Evolutionary conservation across 2,797 vertebrate genomes (phyloP), one percentile per base, ranked within the genome.

Genomic region (Choloepus didactylus): DNA sequence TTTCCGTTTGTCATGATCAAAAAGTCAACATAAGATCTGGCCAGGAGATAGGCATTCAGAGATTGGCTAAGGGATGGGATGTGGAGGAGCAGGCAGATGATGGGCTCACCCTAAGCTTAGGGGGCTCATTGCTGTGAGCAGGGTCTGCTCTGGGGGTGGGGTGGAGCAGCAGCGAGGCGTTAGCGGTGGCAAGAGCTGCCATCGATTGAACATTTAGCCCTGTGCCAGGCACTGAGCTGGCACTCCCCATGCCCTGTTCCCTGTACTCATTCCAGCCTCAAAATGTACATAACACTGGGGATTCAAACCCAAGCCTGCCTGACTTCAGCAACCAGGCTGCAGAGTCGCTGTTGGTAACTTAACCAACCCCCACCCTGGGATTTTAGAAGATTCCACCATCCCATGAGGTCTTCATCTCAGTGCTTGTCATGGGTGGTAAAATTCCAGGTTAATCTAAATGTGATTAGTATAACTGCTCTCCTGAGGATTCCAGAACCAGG

Each of bases 331-430:
- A 15, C 66, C 31, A 67, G 54, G n/a, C 54, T 76, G 25, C 72
- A n/a, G 73, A 49, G 2, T 41, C 27, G 27, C 38, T 12, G 19
- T 7, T 59, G 7, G 54, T 51, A 16, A 44, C 14, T 1, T 5
- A 19, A 73, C 21, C 11, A 1, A 2, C 1, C 38, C n/a, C 1
- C 3, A n/a, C 1, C 21, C 12, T 51, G 64, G 60, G 44, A 59
- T 41, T 14, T 27, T 5, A 10, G 72, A 93, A n/a, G 51, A 38
- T 25, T 77, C 23, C 21, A 15, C 35, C 3, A 0, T 51, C 41
- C 15, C 15, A 1, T 21, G 59, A 16, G 38, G 27, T 35, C 82
- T 35, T 25, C 64, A 11, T 31, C 54, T 51, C 77, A 56, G 80
- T 38, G 60, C 64, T 64, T 35, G 66, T 54, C 4, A 15, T 18